Conservation (phyloP, 1,140 invertebrate species). For the Plectrocnemia conspersa region DNA sequence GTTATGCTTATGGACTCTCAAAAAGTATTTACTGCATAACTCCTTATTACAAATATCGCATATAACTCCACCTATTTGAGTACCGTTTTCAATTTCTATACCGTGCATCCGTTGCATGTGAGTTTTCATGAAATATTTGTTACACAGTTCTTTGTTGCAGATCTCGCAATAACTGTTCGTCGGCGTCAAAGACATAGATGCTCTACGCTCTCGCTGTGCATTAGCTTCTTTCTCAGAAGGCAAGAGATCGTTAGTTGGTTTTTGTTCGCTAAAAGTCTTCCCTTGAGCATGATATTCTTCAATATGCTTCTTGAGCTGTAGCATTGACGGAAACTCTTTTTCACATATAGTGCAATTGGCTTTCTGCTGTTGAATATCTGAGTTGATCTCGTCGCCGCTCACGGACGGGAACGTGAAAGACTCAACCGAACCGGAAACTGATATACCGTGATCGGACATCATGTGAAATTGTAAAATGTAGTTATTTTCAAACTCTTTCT, state of each 20-base stretch:
- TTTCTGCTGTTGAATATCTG: conserved; percentile 33
- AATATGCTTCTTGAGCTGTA: conserved; percentile 38
- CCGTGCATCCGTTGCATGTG: conserved; percentile 99
- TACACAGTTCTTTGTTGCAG: conserved; percentile 98
- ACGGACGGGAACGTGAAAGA: conserved; percentile 27
- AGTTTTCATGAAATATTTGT: conserved; percentile 99
- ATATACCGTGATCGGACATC: conserved; percentile 54
- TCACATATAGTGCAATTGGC: conserved; percentile 30
- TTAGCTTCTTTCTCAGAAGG: conserved; percentile 25
- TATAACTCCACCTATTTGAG: conserved; percentile 85
- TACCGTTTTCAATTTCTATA: conserved; percentile 89
- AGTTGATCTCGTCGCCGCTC: conserved; percentile 23
- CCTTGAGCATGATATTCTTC: conserved; percentile 33
- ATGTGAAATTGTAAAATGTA: conserved; percentile 57
- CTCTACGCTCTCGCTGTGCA: conserved; percentile 29
- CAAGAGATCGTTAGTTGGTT: conserved; percentile 17
- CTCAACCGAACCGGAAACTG: conserved; percentile 28
- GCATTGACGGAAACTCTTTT: conserved; percentile 40
- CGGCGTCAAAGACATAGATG: conserved; percentile 51
- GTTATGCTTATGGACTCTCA: conserved; percentile 95
- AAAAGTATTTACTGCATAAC: conserved; percentile 94
- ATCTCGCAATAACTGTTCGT: conserved; percentile 95
- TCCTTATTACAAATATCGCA: conserved; percentile 98
- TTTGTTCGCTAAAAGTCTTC: conserved; percentile 21
- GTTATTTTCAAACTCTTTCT: conserved; percentile 58